Conservation (phyloP, 1,140 invertebrate genomes). For the Drosophila sechellia region DNA sequence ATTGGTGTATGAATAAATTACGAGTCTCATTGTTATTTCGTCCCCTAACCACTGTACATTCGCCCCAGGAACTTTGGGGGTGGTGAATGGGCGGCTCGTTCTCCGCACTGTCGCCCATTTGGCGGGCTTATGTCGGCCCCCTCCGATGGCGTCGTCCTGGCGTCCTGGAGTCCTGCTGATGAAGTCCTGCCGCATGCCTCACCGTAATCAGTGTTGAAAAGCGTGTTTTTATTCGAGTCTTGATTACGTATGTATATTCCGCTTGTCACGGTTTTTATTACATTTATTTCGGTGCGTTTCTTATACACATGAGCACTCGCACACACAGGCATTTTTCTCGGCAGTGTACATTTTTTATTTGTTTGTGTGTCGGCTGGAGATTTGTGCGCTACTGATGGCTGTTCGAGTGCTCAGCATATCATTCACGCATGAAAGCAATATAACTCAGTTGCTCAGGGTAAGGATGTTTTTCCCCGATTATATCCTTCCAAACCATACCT, state of each 20-base stretch:
- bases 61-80: background rate
- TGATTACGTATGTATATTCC: slow-evolving; percentile 30
- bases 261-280: slow-evolving; percentile 62
- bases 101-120: slow-evolving; percentile 60
- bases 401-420: slow-evolving; percentile 44
- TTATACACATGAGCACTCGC: slow-evolving; percentile 24
- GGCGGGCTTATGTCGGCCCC: slow-evolving; percentile 44
- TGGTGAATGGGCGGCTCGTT: slow-evolving; percentile 14
- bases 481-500: background rate
- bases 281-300: slow-evolving; percentile 58
- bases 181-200: slow-evolving; percentile 57
- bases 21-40: slow-evolving; percentile 20
- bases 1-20: slow-evolving; percentile 38
- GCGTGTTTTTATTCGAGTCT: slow-evolving; percentile 54
- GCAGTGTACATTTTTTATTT: slow-evolving; percentile 38
- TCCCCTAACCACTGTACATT: slow-evolving; percentile 33
- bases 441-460: slow-evolving; percentile 20
- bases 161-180: slow-evolving; percentile 40
- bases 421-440: slow-evolving; percentile 47
- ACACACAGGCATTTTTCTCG: slow-evolving; percentile 21
- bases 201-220: slow-evolving; percentile 71
- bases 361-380: slow-evolving; percentile 39
- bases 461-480: slow-evolving; percentile 16
- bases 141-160: slow-evolving; percentile 34
- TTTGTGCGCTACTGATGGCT: slow-evolving; percentile 46